Base-by-base conservation (phyloP, 2,888 invertebrate species). In the Drosophila monieri region DNA sequence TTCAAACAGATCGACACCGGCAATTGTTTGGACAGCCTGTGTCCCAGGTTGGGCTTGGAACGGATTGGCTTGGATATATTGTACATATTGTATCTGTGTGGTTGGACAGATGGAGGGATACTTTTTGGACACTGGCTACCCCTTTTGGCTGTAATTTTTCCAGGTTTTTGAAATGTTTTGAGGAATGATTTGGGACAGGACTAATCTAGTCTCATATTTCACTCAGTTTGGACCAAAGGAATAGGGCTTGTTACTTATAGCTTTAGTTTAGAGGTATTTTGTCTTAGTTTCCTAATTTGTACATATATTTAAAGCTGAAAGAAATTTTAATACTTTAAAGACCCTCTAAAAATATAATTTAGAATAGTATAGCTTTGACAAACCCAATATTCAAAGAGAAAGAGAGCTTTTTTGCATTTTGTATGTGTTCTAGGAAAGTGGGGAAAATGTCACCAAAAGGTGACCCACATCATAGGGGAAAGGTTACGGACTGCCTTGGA, bases 1-100 rank as follows among this genome's bases (percentile, higher is more conserved):
- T 85, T 76, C 83, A 83, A 85, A 85, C 71, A 78, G 84, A 84
- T 84, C 84, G 84, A 85, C 81, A 77, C 77, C 64, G 78, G 74
- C 84, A 80, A 85, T 85, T 78, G 85, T 84, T 83, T 81, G 73
- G 85, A 83, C 85, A 83, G 71, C 58, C 74, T 59, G 62, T 70
- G 71, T 64, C 69, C 39, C 30, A 56, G 55, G 53, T 53, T 48
- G 35, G 65, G 46, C 65, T 58, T 53, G 53, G 37, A 49, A 9
- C 30, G 54, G 23, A 46, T 55, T 30, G 46, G 5, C 15, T 44
- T 41, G 41, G 53, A 44, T 43, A 32, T 32, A 32, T 32, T 32
- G 32, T 32, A 32, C n/a, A 32, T 32, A 32, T n/a, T 12, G n/a
- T 35, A 15, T 43, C 15, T 23, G 25, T 18, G 23, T 25, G 15